A percentile compares a stretch with the other conserved stretches of the same genome.
These are phyloP conservation scores for Hypomecis atomaria DNA, from an alignment of 2,888 invertebrate genomes.

Conservation along the genomic window DNA sequence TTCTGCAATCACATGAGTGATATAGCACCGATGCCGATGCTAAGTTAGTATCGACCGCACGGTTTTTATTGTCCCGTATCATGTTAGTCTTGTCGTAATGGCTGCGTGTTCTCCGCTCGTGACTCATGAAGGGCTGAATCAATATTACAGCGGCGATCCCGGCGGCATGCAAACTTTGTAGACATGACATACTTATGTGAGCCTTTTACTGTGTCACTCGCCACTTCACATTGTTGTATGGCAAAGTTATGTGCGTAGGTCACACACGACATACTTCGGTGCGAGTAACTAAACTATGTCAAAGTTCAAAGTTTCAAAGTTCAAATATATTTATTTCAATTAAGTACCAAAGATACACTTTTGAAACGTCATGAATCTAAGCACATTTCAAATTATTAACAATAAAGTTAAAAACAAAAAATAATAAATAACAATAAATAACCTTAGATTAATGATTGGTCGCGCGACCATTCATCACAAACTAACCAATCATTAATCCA, in stretches of 20 bases:
- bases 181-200: slow-evolving; percentile 26
- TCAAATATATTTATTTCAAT: too few species aligned
- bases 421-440: too few species aligned
- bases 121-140: slow-evolving; percentile 34
- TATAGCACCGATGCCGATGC: slow-evolving; percentile 6
- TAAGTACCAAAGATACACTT: too few species aligned
- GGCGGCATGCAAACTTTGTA: slow-evolving; percentile 33
- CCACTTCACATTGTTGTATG: slow-evolving; percentile 7
- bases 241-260: slow-evolving; percentile 8
- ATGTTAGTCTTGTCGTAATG: slow-evolving; percentile 11
- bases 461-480: too few species aligned
- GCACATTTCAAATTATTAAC: too few species aligned
- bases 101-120: slow-evolving; percentile 27
- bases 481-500: too few species aligned
- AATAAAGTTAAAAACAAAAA: too few species aligned
- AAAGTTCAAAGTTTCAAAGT: too few species aligned
- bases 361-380: too few species aligned
- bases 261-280: slow-evolving; percentile 8
- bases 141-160: slow-evolving; percentile 37
- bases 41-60: too few species aligned
- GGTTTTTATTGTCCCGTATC: background rate
- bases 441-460: too few species aligned
- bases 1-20: slow-evolving; percentile 5
- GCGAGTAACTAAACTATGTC: slow-evolving; percentile 4
- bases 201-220: slow-evolving; percentile 22